Conservation (phyloP, 2,797 vertebrate genomes). For the Enteromius mattozi region DNA sequence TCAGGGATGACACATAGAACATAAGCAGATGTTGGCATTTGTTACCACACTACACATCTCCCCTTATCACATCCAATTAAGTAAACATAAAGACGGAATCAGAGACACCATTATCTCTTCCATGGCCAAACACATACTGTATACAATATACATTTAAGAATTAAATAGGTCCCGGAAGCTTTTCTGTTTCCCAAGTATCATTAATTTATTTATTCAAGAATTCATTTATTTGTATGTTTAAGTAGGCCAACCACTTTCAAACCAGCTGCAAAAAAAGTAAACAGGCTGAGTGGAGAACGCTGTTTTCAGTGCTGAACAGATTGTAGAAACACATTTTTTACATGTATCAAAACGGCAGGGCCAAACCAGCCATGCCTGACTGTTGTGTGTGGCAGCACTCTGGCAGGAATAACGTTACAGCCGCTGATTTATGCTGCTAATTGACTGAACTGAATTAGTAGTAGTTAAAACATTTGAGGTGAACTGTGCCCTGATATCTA, state of each 20-base stretch:
- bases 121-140: not conserved
- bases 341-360: constrained; percentile 17
- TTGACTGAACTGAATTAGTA: constrained; percentile 19
- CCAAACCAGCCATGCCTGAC: constrained; percentile 19
- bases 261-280: not conserved
- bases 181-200: not conserved
- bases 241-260: not conserved
- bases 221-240: not conserved
- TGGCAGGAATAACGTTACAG: constrained; percentile 3
- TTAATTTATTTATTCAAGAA: not conserved
- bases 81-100: constrained; percentile 7
- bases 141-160: not conserved
- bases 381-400: constrained; percentile 21
- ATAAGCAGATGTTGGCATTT: constrained; percentile 55
- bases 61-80: constrained; percentile 11
- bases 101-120: constrained; percentile 1
- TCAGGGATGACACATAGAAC: constrained; percentile 41
- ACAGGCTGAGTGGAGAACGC: not conserved
- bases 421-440: constrained; percentile 16
- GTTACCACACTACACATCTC: constrained; percentile 14
- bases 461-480: constrained; percentile 20
- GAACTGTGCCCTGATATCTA: not conserved
- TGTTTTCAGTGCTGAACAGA: constrained; percentile 12
- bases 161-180: not conserved
- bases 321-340: constrained; percentile 14